A percentile compares a stretch with the other conserved stretches of the same genome.
Conservation (phyloP, 1,140 invertebrate genomes). For the Hypsibius dujardini region DNA sequence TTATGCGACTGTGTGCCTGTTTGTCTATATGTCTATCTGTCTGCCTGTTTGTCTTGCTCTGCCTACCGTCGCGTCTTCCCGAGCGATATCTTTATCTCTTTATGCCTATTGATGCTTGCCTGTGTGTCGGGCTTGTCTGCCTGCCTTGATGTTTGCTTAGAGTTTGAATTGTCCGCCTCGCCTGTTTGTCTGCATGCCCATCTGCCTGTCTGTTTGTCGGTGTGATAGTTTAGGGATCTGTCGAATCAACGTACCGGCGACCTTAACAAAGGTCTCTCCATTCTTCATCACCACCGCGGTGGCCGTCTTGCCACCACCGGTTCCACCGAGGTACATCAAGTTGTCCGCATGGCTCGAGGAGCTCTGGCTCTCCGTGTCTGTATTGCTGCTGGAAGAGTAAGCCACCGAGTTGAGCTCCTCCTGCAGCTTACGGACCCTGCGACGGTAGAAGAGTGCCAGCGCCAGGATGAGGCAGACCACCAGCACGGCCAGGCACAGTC, state of each 20-base stretch:
- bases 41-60: no score
- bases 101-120: no score
- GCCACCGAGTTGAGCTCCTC: neutral
- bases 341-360: neutral
- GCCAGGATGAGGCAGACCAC: neutral
- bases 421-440: neutral
- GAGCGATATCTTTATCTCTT: no score
- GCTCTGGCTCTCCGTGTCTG: neutral
- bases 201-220: no score
- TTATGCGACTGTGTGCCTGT: no score
- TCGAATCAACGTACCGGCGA: slow-evolving; percentile 11
- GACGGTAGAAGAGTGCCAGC: slow-evolving; percentile 7
- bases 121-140: no score
- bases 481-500: neutral
- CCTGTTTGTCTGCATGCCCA: no score
- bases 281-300: neutral
- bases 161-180: no score
- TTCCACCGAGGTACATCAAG: neutral
- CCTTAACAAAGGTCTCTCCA: slow-evolving; percentile 9
- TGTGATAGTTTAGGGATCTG: no score
- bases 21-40: no score
- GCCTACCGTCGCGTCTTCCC: no score
- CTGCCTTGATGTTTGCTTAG: no score
- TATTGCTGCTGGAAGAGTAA: neutral
- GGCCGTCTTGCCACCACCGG: neutral